Percentiles rank a stretch among this genome's conserved stretches.
Conservation (phyloP, 1,140 invertebrate genomes). For the Samia ricini region DNA sequence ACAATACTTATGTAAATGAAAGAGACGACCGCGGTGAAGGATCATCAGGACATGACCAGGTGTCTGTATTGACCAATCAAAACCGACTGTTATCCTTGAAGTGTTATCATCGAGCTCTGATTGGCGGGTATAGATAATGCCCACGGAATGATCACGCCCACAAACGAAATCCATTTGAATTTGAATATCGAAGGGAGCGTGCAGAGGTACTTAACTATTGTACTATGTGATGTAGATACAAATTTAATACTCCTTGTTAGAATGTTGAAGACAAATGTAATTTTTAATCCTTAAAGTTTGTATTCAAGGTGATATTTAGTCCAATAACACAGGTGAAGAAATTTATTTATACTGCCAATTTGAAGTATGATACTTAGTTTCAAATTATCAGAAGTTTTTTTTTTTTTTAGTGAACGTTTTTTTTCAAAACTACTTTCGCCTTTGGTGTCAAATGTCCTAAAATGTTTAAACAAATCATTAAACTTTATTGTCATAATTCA, state of each 20-base stretch:
- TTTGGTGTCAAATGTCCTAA: too few species aligned
- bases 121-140: conserved; percentile 67
- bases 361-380: too few species aligned
- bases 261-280: neutral
- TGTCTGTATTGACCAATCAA: conserved; percentile 50
- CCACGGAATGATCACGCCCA: conserved; percentile 46
- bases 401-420: too few species aligned
- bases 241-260: neutral
- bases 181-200: conserved; percentile 53
- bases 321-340: too few species aligned
- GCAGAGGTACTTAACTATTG: conserved; percentile 14
- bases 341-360: too few species aligned
- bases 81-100: conserved; percentile 52
- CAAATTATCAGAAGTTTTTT: too few species aligned
- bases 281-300: neutral
- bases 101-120: conserved; percentile 51
- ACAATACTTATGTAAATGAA: neutral
- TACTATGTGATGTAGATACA: neutral
- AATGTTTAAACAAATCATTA: too few species aligned
- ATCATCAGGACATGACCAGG: conserved; percentile 48
- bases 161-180: conserved; percentile 49
- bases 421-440: too few species aligned
- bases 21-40: conserved; percentile 23
- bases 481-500: too few species aligned
- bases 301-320: too few species aligned